These are phyloP conservation scores for Scyliorhinus canicula DNA, from an alignment of 2,797 vertebrate species.

Conservation along the genomic window DNA sequence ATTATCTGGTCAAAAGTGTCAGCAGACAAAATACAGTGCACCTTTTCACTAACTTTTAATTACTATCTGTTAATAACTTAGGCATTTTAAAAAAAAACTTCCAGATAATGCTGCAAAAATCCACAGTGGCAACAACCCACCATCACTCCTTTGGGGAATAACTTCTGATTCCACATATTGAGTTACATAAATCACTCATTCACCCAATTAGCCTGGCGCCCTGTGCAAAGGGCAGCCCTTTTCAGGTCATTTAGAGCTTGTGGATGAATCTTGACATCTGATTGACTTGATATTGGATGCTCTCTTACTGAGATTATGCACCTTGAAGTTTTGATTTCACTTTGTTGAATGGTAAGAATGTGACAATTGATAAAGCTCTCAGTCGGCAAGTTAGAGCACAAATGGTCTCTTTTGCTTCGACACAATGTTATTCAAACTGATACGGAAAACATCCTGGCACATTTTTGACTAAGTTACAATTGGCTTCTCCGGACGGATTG, in stretches of 20 bases:
- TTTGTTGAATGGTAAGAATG: neutral
- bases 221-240: neutral
- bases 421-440: neutral
- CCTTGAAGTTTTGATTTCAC: neutral
- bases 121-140: neutral
- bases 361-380: neutral
- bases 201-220: neutral
- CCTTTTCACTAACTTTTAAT: neutral
- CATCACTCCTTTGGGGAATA: neutral
- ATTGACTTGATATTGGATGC: neutral
- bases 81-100: neutral
- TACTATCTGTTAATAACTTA: neutral
- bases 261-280: neutral
- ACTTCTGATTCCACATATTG: neutral
- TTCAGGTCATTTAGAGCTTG: neutral
- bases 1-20: neutral
- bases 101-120: neutral
- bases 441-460: neutral
- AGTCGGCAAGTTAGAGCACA: neutral
- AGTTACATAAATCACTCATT: neutral
- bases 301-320: neutral
- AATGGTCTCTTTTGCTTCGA: neutral
- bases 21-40: neutral
- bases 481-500: neutral
- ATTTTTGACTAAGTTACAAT: neutral